These are phyloP conservation scores for Pseudococcus jackbeardsleyi DNA, from an alignment of 2,888 invertebrate species.

Conservation along the genomic window DNA sequence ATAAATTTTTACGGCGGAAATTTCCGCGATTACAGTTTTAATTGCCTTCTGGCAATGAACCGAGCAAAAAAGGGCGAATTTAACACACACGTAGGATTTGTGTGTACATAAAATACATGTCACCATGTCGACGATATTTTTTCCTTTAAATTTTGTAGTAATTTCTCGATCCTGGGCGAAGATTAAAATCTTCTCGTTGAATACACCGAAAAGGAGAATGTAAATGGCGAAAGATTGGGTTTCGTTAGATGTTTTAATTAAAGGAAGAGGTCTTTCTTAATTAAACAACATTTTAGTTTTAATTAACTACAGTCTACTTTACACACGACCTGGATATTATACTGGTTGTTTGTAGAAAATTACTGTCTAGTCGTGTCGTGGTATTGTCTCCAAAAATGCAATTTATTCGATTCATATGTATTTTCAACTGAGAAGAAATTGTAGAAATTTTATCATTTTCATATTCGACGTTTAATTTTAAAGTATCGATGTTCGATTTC, in stretches of 20 bases:
- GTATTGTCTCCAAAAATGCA: not conserved
- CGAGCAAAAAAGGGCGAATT: not conserved
- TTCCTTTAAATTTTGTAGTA: not conserved
- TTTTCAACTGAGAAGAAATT: too few species aligned
- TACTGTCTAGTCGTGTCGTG: not conserved
- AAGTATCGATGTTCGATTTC: too few species aligned
- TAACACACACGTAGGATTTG: slow-evolving; percentile 15
- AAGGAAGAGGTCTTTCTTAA: slow-evolving; percentile 61
- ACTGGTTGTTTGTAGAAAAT: slow-evolving; percentile 49
- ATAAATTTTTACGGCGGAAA: not conserved
- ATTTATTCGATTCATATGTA: slow-evolving; percentile 7
- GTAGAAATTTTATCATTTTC: too few species aligned
- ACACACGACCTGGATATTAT: slow-evolving; percentile 27
- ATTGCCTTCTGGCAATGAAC: slow-evolving; percentile 39
- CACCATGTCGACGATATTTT: slow-evolving; percentile 4
- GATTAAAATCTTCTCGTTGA: slow-evolving; percentile 34
- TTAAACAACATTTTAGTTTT: slow-evolving; percentile 61
- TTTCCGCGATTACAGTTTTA: slow-evolving; percentile 34
- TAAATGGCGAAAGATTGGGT: slow-evolving; percentile 51
- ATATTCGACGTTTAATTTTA: too few species aligned
- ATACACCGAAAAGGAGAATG: slow-evolving; percentile 48
- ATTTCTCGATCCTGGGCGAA: slow-evolving; percentile 41
- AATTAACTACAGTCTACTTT: slow-evolving; percentile 58
- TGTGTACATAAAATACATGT: not conserved
- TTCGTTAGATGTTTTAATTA: slow-evolving; percentile 59